A percentile compares a stretch with the other conserved stretches of the same genome.
Evolutionary conservation across 2,888 invertebrate species (phyloP).

Genomic region (Cantharis lateralis): DNA sequence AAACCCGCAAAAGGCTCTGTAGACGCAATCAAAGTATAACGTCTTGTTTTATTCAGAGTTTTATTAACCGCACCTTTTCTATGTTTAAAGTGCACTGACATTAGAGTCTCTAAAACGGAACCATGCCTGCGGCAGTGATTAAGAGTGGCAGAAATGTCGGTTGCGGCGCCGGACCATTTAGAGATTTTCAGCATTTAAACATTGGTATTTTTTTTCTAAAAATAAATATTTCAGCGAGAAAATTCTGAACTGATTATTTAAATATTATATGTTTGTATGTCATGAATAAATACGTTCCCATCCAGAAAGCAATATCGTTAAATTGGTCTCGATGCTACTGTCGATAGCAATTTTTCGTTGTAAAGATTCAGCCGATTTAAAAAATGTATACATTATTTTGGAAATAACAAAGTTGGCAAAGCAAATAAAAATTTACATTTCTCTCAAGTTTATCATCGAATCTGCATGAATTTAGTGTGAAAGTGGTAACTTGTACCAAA

Average conservation of each 20-base stretch:
- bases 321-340: background rate
- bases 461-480: slow-evolving; percentile 8
- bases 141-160: too few relatives aligned
- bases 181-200: too few relatives aligned
- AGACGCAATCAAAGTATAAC: too few relatives aligned
- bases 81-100: too few relatives aligned
- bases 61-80: too few relatives aligned
- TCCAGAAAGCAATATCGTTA: background rate
- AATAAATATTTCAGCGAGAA: background rate
- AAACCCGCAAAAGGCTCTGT: too few relatives aligned
- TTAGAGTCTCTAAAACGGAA: too few relatives aligned
- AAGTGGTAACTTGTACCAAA: slow-evolving; percentile 10
- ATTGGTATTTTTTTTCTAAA: too few relatives aligned
- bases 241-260: background rate
- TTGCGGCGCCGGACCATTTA: too few relatives aligned
- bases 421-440: background rate
- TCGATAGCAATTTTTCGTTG: background rate
- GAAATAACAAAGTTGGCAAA: background rate
- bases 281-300: background rate
- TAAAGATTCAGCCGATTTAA: background rate
- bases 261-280: background rate
- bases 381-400: background rate
- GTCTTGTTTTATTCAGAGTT: too few relatives aligned
- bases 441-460: background rate
- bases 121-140: too few relatives aligned